Evolutionary conservation across 1,140 invertebrate genomes (phyloP).

Genomic region (Cotesia glomerata): DNA sequence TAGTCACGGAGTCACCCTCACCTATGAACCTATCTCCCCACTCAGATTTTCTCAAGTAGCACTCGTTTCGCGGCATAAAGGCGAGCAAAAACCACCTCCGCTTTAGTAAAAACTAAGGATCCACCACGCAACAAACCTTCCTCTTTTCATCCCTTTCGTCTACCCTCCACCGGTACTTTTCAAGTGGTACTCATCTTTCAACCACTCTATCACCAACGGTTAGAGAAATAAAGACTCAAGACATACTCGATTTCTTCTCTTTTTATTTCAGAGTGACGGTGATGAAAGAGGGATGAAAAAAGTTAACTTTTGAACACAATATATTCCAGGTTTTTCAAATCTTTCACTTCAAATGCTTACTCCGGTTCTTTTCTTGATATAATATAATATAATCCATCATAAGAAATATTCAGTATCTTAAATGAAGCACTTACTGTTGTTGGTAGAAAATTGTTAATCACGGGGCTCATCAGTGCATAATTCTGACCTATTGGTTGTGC

Average conservation of each 20-base stretch:
- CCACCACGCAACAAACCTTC: not conserved
- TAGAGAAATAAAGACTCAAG: conserved; percentile 63
- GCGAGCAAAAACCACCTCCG: conserved; percentile 24
- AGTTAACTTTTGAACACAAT: conserved; percentile 15
- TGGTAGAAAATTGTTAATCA: too few species aligned
- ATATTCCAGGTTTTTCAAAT: not conserved
- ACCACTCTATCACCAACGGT: conserved; percentile 61
- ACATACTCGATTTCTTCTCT: conserved; percentile 35
- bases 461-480: too few species aligned
- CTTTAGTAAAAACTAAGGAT: not conserved
- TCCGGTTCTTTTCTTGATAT: too few species aligned
- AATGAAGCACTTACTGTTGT: too few species aligned
- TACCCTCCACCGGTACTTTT: conserved; percentile 40
- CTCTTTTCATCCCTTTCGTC: not conserved
- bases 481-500: too few species aligned
- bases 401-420: too few species aligned
- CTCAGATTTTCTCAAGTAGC: conserved; percentile 35
- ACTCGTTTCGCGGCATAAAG: conserved; percentile 52
- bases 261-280: conserved; percentile 4
- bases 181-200: conserved; percentile 56
- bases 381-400: too few species aligned
- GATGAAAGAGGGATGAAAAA: not conserved
- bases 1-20: conserved; percentile 62
- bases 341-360: not conserved
- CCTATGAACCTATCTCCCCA: conserved; percentile 28